These are phyloP conservation scores for Mantis religiosa DNA, from an alignment of 2,888 invertebrate genomes.

Conservation along the genomic window DNA sequence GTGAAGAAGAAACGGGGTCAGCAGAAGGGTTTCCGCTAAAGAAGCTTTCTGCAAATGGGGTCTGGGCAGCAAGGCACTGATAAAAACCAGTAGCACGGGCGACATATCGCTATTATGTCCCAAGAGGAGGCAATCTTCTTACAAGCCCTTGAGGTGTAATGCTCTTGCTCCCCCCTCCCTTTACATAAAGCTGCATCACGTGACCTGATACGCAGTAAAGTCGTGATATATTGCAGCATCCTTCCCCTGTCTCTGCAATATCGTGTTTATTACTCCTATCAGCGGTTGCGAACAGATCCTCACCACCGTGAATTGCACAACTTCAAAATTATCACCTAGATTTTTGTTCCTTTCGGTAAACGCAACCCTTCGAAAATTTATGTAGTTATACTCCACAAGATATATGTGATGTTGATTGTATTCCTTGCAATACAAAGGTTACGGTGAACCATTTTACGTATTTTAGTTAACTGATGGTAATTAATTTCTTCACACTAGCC, in stretches of 20 bases:
- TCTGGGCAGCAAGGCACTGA: not conserved
- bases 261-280: not conserved
- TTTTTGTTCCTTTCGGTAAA: too few species aligned
- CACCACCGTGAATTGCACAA: too few species aligned
- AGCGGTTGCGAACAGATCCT: too few species aligned
- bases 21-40: not conserved
- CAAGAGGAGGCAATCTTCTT: not conserved
- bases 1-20: not conserved
- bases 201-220: not conserved
- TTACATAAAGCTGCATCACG: not conserved
- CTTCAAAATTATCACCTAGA: too few species aligned
- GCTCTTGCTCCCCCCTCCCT: not conserved
- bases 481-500: too few species aligned
- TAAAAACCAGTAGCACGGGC: not conserved
- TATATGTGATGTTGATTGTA: too few species aligned
- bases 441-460: too few species aligned
- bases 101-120: not conserved
- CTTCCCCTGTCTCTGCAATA: not conserved
- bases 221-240: not conserved
- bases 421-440: too few species aligned
- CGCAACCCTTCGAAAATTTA: too few species aligned
- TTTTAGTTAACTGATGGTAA: too few species aligned
- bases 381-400: too few species aligned
- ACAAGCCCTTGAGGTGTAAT: not conserved
- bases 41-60: not conserved